Conservation (phyloP, 2,888 invertebrate genomes). For the Diarsia dahlii region DNA sequence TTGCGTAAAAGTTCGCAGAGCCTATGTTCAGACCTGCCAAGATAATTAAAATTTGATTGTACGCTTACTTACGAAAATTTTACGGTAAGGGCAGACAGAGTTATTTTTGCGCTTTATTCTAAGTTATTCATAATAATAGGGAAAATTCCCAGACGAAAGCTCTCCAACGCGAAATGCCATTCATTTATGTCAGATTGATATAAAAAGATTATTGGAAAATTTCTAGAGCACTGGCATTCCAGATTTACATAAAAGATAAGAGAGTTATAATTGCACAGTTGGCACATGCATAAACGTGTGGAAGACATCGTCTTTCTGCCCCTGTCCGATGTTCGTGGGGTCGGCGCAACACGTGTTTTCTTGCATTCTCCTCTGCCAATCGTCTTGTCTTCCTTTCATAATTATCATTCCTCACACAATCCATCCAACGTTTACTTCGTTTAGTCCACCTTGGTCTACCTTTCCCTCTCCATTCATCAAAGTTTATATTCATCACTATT, state of each 20-base stretch:
- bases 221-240: background rate
- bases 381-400: background rate
- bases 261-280: constrained; percentile 1
- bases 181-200: constrained; percentile 24
- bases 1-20: no score
- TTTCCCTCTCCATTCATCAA: background rate
- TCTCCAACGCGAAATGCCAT: constrained; percentile 4
- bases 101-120: background rate
- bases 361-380: background rate
- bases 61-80: background rate
- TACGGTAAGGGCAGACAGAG: background rate
- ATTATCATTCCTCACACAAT: background rate
- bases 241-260: constrained; percentile 33
- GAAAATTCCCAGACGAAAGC: constrained; percentile 10
- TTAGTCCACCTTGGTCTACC: background rate
- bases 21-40: no score
- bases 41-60: no score
- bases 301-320: background rate
- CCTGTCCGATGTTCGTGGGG: background rate
- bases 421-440: background rate
- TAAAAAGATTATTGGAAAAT: no score
- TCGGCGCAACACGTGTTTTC: background rate
- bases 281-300: constrained; percentile 16
- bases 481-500: background rate
- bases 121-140: background rate